Percentiles rank a stretch among this genome's conserved stretches.
Evolutionary conservation across 2,888 invertebrate genomes (phyloP).

Genomic region (Rotaria socialis): DNA sequence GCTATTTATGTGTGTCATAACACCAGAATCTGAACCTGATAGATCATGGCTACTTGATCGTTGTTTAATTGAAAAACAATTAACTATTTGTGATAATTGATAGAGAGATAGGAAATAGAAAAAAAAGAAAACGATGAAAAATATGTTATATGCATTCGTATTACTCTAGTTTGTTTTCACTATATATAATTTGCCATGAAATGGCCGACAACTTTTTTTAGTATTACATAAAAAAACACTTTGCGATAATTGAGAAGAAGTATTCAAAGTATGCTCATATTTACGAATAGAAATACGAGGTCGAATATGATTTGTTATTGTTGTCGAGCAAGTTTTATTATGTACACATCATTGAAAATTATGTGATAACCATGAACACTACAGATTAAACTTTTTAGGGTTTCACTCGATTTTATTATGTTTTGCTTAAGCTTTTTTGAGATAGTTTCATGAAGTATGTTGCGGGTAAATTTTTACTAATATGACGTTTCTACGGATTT

Average conservation of each 20-base stretch:
- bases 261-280: not conserved
- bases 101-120: not conserved
- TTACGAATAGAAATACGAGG: not conserved
- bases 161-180: not conserved
- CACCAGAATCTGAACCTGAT: slow-evolving; percentile 19
- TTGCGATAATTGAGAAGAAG: not conserved
- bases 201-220: not conserved
- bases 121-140: too few relatives aligned
- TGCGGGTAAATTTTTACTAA: too few relatives aligned
- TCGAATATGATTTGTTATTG: not conserved
- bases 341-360: too few relatives aligned
- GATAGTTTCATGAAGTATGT: too few relatives aligned
- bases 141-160: not conserved
- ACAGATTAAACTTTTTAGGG: too few relatives aligned
- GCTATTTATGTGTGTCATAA: slow-evolving; percentile 30
- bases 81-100: not conserved
- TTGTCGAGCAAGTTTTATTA: too few relatives aligned
- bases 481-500: too few relatives aligned
- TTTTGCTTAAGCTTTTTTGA: too few relatives aligned
- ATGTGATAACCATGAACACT: too few relatives aligned
- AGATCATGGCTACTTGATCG: slow-evolving; percentile 27
- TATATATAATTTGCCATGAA: not conserved
- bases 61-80: slow-evolving; percentile 8
- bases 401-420: too few relatives aligned
- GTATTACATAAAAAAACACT: not conserved